These are phyloP conservation scores for Peromyscus maniculatus DNA, from an alignment of 2,113 vertebrate genomes.

Conservation along the genomic window DNA sequence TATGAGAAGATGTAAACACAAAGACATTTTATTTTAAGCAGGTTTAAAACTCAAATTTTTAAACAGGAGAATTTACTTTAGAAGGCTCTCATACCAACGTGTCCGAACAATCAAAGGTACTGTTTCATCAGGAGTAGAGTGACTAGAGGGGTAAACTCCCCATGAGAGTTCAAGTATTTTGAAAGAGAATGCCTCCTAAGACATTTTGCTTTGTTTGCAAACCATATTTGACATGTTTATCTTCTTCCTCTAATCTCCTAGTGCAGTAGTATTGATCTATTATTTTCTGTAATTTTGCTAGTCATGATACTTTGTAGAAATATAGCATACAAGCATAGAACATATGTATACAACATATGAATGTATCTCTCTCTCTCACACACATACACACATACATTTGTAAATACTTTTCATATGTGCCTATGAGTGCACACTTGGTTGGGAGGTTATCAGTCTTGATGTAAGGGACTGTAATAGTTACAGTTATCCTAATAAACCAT, in stretches of 20 bases:
- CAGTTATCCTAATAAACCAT: constrained; percentile 3
- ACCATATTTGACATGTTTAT: background rate
- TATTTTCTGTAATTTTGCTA: constrained; percentile 35
- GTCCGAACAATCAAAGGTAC: background rate
- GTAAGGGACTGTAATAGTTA: background rate
- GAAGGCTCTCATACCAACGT: background rate
- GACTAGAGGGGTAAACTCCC: background rate
- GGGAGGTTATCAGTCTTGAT: background rate
- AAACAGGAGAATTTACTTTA: background rate
- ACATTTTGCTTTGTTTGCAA: background rate
- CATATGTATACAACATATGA: background rate
- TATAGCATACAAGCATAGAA: background rate
- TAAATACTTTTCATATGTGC: background rate
- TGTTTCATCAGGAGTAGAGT: background rate
- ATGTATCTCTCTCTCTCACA: too few relatives aligned
- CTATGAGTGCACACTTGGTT: background rate
- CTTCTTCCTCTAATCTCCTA: background rate
- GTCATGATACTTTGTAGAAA: background rate
- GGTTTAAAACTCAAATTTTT: constrained; percentile 18
- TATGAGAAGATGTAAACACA: constrained; percentile 23
- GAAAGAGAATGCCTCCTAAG: constrained; percentile 36
- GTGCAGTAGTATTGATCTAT: background rate
- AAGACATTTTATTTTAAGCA: constrained; percentile 44
- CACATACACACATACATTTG: background rate
- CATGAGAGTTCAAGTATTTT: background rate